Evolutionary conservation across 2,797 vertebrate genomes (phyloP).

Genomic region (Phylloscopus collybita): DNA sequence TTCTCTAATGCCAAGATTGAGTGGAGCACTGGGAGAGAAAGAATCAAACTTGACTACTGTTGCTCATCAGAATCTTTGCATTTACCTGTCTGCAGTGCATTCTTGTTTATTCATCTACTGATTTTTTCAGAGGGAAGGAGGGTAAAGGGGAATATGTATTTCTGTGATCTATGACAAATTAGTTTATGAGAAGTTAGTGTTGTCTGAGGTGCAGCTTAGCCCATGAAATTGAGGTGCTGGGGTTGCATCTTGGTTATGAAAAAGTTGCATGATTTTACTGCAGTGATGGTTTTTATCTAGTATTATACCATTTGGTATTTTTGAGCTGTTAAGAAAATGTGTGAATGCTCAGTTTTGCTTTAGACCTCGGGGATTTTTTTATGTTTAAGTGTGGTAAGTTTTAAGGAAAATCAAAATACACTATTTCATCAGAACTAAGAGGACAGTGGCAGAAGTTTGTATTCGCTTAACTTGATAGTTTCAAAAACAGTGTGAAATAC

Average conservation of each 20-base stretch:
- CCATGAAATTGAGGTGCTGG: neutral
- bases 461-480: neutral
- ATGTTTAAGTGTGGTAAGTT: neutral
- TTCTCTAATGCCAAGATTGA: neutral
- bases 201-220: neutral
- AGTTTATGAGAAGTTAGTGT: neutral
- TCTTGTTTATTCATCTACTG: neutral
- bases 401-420: neutral
- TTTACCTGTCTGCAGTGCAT: neutral
- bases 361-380: neutral
- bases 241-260: neutral
- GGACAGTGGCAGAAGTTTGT: neutral
- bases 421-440: neutral
- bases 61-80: neutral
- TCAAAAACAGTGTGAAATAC: neutral
- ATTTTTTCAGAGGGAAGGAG: accelerated
- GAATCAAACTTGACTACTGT: neutral
- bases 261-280: neutral
- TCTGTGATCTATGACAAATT: neutral
- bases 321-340: neutral
- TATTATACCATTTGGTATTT: neutral
- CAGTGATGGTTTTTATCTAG: neutral
- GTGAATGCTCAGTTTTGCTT: neutral
- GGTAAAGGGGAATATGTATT: neutral
- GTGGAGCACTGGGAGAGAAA: neutral